phyloP scores from a whole-genome alignment of 2,113 vertebrate species.

The Marmota monax region DNA sequence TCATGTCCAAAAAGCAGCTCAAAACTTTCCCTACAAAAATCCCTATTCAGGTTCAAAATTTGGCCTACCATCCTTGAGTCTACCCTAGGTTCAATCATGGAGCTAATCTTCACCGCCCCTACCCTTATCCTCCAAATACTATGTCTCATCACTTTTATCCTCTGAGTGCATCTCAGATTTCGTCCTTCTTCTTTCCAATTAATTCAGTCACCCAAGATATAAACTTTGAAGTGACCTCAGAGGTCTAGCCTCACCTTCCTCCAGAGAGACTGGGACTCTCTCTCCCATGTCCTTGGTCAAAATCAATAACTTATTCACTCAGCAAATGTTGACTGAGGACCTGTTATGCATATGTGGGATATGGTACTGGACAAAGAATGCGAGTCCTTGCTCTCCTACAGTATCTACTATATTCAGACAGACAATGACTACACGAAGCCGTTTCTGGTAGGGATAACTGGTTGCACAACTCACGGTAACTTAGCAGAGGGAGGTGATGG shows the following conservation, averaged over 20 bases:
- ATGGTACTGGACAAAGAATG: background rate
- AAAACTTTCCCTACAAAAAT: background rate
- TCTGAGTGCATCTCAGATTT: background rate
- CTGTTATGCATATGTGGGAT: background rate
- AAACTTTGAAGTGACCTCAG: background rate
- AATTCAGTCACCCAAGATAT: background rate
- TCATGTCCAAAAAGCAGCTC: background rate
- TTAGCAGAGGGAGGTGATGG: background rate
- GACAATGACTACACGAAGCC: background rate
- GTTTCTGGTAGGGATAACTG: background rate
- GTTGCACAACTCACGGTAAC: background rate
- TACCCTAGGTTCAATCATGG: background rate
- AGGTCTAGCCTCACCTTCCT: background rate
- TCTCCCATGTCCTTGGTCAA: background rate
- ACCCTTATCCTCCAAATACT: background rate
- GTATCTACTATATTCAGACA: background rate
- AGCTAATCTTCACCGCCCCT: background rate
- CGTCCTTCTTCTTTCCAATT: background rate
- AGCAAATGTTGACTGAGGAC: background rate
- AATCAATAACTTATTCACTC: background rate
- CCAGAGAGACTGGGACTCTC: background rate
- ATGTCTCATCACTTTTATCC: background rate
- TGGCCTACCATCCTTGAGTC: background rate
- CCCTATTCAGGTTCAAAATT: background rate
- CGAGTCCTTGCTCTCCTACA: background rate